Evolutionary conservation across 2,888 invertebrate genomes (phyloP).

Genomic region (Chalcosyrphus nemorum): DNA sequence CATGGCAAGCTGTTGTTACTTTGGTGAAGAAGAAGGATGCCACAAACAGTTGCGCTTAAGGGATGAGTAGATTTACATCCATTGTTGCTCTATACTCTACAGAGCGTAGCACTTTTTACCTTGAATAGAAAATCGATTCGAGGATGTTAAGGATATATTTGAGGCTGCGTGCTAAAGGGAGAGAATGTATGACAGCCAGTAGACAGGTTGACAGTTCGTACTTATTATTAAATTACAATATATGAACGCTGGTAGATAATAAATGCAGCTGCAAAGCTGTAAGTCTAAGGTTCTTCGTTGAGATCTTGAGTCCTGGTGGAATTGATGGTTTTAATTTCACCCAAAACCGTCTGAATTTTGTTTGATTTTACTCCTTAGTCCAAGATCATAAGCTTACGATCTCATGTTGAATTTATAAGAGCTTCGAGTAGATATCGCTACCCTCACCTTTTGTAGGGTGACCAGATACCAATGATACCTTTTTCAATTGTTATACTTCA

Average conservation of each 20-base stretch:
- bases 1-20: constrained; percentile 31
- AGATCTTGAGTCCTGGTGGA: background rate
- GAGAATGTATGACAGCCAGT: constrained; percentile 12
- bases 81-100: background rate
- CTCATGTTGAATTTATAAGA: too few relatives aligned
- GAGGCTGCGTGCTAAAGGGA: background rate
- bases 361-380: too few relatives aligned
- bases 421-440: too few relatives aligned
- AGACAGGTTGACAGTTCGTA: constrained; percentile 38
- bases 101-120: background rate
- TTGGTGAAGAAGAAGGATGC: background rate
- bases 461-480: too few relatives aligned
- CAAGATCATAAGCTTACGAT: too few relatives aligned
- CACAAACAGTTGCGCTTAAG: background rate
- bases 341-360: too few relatives aligned
- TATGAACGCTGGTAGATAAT: background rate
- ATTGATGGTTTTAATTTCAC: background rate
- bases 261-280: background rate
- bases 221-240: constrained; percentile 28
- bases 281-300: background rate
- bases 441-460: too few relatives aligned
- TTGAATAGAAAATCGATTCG: constrained; percentile 51
- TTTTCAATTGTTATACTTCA: too few relatives aligned
- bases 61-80: background rate
- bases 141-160: constrained; percentile 19